Evolutionary conservation across 2,113 vertebrate genomes (phyloP).

Genomic region (Vidua chalybeata): DNA sequence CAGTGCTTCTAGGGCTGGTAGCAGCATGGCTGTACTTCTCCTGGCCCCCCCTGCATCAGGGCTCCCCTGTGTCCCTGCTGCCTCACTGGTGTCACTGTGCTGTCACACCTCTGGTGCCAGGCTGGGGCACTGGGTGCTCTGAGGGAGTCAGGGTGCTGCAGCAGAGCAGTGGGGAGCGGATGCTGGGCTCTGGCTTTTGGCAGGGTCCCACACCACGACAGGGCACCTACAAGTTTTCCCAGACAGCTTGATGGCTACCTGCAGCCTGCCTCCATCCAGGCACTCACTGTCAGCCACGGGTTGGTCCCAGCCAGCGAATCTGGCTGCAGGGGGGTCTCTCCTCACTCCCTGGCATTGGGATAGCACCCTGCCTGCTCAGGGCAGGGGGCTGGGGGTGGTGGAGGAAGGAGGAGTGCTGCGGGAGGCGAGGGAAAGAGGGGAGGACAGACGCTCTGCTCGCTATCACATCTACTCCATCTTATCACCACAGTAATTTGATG

Average conservation of each 20-base stretch:
- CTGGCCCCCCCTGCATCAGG: not conserved
- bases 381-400: not conserved
- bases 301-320: not conserved
- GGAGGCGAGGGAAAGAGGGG: not conserved
- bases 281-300: not conserved
- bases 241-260: not conserved
- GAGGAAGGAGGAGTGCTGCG: not conserved
- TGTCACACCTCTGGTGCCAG: not conserved
- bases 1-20: not conserved
- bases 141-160: not conserved
- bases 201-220: accelerated
- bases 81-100: accelerated
- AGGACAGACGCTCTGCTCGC: conserved; percentile 49
- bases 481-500: conserved; percentile 82
- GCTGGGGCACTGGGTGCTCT: not conserved
- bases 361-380: conserved; percentile 71
- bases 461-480: conserved; percentile 81
- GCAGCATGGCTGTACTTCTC: not conserved
- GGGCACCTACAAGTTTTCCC: not conserved
- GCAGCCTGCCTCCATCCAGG: not conserved
- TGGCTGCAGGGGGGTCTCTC: conserved; percentile 70
- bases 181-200: not conserved
- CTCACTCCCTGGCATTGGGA: conserved; percentile 84
- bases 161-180: accelerated
- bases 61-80: not conserved